Conservation (phyloP, 2,113 vertebrate species). For the Machaerirhynchus nigripectus region DNA sequence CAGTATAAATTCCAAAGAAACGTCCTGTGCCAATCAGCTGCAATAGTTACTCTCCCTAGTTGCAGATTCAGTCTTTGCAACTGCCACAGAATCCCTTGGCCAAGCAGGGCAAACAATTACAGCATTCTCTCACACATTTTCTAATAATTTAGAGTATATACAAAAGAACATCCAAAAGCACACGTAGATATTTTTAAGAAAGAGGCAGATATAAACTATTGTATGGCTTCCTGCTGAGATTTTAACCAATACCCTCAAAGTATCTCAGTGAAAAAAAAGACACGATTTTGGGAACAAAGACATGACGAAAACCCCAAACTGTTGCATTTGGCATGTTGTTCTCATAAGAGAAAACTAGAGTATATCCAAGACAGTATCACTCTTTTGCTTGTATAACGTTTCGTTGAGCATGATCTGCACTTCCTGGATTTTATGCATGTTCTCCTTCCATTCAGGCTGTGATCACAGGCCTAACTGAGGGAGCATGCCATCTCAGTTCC, state of each 20-base stretch:
- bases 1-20: neutral
- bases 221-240: neutral
- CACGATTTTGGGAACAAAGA: neutral
- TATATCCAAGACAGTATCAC: neutral
- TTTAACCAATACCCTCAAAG: neutral
- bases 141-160: neutral
- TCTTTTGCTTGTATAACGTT: neutral
- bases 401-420: fast-evolving
- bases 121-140: neutral
- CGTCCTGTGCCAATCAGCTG: neutral
- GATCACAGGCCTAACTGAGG: neutral
- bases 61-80: neutral
- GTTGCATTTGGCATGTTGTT: neutral
- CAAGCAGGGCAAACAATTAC: neutral
- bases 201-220: neutral
- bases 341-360: neutral
- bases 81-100: neutral
- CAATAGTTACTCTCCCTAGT: neutral
- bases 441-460: neutral
- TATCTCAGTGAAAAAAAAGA: neutral
- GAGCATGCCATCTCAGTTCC: neutral
- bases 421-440: neutral
- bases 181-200: neutral
- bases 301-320: neutral
- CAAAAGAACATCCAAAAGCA: neutral